Percentiles rank a stretch among this genome's conserved stretches.
These are phyloP conservation scores for Trochalopteron elliotii DNA, from an alignment of 2,113 vertebrate genomes.

Conservation along the genomic window DNA sequence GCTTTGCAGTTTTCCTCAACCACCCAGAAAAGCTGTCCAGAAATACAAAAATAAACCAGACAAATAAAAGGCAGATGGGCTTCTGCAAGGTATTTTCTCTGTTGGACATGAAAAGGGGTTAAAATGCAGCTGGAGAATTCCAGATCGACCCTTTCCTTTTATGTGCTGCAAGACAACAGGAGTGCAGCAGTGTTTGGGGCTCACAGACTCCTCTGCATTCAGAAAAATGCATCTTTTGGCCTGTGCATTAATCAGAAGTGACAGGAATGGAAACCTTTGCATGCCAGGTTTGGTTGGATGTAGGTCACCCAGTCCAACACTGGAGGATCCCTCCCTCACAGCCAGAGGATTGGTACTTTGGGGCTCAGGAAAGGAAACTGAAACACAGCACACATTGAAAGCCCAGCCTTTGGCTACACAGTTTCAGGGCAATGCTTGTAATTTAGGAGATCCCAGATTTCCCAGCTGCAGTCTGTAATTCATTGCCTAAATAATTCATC, in stretches of 20 bases:
- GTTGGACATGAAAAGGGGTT: neutral
- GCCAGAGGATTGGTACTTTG: neutral
- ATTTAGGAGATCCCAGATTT: neutral
- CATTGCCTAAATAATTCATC: slow-evolving; percentile 43
- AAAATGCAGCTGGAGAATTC: neutral
- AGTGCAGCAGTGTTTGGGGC: neutral
- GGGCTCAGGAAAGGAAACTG: neutral
- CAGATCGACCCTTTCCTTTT: neutral
- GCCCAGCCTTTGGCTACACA: neutral
- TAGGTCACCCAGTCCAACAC: neutral
- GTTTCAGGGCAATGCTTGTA: neutral
- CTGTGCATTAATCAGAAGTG: neutral
- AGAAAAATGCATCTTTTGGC: neutral
- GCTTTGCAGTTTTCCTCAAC: neutral
- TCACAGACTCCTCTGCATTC: neutral
- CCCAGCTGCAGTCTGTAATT: slow-evolving; percentile 9
- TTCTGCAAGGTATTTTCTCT: neutral
- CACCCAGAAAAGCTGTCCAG: neutral
- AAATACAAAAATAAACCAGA: neutral
- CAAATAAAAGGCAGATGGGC: neutral
- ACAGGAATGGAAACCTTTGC: neutral
- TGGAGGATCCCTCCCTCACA: neutral
- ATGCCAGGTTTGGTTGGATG: neutral
- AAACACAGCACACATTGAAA: neutral
- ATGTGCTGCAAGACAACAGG: neutral